Conservation (phyloP, 2,888 invertebrate species). For the Zelleria hepariella region DNA sequence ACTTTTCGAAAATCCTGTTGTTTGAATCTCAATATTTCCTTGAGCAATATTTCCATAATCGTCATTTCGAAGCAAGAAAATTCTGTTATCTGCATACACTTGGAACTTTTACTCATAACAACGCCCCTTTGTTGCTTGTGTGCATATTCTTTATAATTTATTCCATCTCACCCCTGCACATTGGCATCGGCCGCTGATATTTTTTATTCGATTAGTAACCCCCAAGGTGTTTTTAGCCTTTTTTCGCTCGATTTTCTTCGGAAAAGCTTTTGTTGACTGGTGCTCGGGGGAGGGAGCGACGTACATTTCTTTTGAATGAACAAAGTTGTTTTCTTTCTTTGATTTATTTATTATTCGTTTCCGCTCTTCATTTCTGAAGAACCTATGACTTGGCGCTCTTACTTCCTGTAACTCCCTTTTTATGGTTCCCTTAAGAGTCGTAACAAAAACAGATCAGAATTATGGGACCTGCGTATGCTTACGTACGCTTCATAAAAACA, state of each 20-base stretch:
- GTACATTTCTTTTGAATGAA: constrained; percentile 69
- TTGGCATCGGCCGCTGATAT: constrained; percentile 73
- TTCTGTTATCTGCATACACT: constrained; percentile 57
- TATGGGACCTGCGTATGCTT: not conserved
- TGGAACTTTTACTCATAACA: constrained; percentile 59
- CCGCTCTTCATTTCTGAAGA: not conserved
- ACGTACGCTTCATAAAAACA: not conserved
- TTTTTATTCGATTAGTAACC: constrained; percentile 75
- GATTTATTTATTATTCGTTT: constrained; percentile 13
- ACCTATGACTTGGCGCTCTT: not conserved
- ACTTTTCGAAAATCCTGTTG: constrained; percentile 5
- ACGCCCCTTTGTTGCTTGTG: constrained; percentile 57
- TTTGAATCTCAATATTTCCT: constrained; percentile 13
- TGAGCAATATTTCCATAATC: constrained; percentile 35
- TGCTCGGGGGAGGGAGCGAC: constrained; percentile 51
- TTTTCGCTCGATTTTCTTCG: constrained; percentile 73
- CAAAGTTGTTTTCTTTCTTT: constrained; percentile 51
- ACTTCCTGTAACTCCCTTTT: not conserved
- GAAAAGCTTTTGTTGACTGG: constrained; percentile 67
- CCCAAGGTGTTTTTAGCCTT: constrained; percentile 74
- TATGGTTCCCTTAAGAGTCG: not conserved
- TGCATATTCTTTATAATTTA: constrained; percentile 71
- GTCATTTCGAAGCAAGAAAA: constrained; percentile 44
- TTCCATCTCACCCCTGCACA: constrained; percentile 68
- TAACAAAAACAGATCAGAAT: not conserved